These are phyloP conservation scores for Myotis brandtii DNA, from an alignment of 2,113 vertebrate genomes.

Conservation along the genomic window DNA sequence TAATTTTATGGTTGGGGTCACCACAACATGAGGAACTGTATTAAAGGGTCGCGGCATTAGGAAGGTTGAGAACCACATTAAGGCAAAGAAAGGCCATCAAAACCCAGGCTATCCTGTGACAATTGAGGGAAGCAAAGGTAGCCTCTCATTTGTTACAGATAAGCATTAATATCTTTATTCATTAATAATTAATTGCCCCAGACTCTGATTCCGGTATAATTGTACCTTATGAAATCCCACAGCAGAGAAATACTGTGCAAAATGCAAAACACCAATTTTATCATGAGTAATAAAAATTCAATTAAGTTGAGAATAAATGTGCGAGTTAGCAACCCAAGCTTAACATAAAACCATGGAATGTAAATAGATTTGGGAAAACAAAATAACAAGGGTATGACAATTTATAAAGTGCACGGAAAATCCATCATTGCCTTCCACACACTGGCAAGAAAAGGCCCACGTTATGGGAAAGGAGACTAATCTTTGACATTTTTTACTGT, in stretches of 20 bases:
- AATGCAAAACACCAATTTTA: conserved; percentile 77
- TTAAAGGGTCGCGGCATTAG: too few species aligned
- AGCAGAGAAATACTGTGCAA: conserved; percentile 72
- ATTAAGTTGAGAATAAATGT: conserved; percentile 77
- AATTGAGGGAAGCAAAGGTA: conserved; percentile 46
- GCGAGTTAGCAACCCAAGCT: conserved; percentile 72
- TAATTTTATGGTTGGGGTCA: too few species aligned
- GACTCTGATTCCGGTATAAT: conserved; percentile 38
- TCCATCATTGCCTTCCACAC: conserved; percentile 57
- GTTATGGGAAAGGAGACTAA: conserved; percentile 58
- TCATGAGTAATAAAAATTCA: conserved; percentile 80
- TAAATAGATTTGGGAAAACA: conserved; percentile 76
- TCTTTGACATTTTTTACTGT: conserved; percentile 69
- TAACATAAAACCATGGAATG: conserved; percentile 68
- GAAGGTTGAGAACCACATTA: neutral
- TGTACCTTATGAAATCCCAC: conserved; percentile 58
- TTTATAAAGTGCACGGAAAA: conserved; percentile 72
- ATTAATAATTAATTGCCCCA: conserved; percentile 76
- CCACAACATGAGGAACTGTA: too few species aligned
- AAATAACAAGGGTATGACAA: conserved; percentile 73
- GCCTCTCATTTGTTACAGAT: conserved; percentile 47
- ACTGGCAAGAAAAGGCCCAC: neutral
- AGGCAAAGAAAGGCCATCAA: neutral
- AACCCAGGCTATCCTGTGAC: neutral
- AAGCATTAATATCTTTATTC: conserved; percentile 66